Base-by-base conservation (phyloP, 2,113 vertebrate genomes). In the Sinocyclocheilus anshuiensis region DNA sequence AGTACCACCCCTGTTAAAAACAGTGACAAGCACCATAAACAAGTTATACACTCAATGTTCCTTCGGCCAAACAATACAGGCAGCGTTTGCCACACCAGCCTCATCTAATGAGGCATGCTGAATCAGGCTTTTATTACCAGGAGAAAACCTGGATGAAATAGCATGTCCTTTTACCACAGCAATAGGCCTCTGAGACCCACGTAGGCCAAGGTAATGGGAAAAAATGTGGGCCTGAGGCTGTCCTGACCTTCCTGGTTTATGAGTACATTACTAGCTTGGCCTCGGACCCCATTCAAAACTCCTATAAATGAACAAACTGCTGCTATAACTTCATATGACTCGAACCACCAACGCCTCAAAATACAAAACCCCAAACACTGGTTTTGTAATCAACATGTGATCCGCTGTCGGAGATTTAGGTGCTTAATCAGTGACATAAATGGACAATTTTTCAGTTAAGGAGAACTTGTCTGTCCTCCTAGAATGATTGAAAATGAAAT, bases 261-360 rank as follows among this genome's bases (percentile, higher is more conserved):
- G n/a, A 82, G 26, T n/a, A 55, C 83, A 81, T 87, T 76, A 57
- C 33, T 74, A 50, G n/a, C 20, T 82, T 71, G 81, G 81, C 63
- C 81, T 82, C 18, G 36, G 61, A 77, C 18, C 36, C 72, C 72
- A 71, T 88, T 82, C 29, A 57, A 61, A 87, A 81, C 6, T 67
- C 20, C 36, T 26, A 59, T 77, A 57, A 78, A 85, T 24, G 63
- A 55, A 65, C 53, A 79, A 84, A 63, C 39, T 16, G 61, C 29
- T 42, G 59, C 76, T 57, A 53, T 87, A 63, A 80, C n/a, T 81
- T 77, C 82, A 67, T 39, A 53, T 24, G 29, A 65, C 24, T 36
- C 26, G 9, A 42, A 80, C 33, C 55, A n/a, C 45, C 67, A n/a
- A 36, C 53, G 4, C 42, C 59, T 24, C 26, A 65, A 55, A 74